Conservation (phyloP, 35 echinoderm and acorn worm genomes). For the Heliocidaris tuberculata region DNA sequence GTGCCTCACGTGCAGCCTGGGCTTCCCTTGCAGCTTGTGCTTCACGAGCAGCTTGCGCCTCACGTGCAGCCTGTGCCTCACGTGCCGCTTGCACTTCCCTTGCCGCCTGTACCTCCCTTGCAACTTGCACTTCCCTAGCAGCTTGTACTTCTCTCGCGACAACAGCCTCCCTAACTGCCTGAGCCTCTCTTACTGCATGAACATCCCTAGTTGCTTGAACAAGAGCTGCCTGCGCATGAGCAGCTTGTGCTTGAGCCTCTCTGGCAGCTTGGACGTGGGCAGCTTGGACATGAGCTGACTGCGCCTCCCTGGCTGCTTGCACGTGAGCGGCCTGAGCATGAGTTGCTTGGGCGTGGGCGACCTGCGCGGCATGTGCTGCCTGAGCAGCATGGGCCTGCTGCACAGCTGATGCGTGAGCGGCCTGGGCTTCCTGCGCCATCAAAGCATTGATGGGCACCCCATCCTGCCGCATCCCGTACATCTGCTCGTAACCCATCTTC, state of each 20-base stretch:
- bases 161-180: not conserved
- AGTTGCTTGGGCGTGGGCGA: conserved; percentile 34
- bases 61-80: not conserved
- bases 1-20: conserved; percentile 20
- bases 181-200: conserved; percentile 35
- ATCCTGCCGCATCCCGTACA: conserved; percentile 35
- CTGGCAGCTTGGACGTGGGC: conserved; percentile 40
- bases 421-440: not conserved
- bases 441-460: not conserved
- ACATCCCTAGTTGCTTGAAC: conserved; percentile 34
- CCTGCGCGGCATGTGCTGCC: conserved; percentile 27
- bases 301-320: conserved; percentile 31
- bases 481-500: conserved; percentile 64
- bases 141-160: conserved; percentile 31
- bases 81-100: conserved; percentile 7
- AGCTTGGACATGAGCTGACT: conserved; percentile 33
- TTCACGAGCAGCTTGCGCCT: conserved; percentile 33
- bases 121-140: conserved; percentile 16
- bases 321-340: conserved; percentile 38
- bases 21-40: conserved; percentile 27
- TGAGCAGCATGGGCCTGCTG: conserved; percentile 55
- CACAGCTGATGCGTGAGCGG: conserved; percentile 24
- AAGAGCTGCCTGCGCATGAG: conserved; percentile 44
- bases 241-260: conserved; percentile 35
- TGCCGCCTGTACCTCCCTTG: not conserved